Base-by-base conservation (phyloP, 53 echinoderm and acorn worm genomes). In the Hippasteria phrygiana region DNA sequence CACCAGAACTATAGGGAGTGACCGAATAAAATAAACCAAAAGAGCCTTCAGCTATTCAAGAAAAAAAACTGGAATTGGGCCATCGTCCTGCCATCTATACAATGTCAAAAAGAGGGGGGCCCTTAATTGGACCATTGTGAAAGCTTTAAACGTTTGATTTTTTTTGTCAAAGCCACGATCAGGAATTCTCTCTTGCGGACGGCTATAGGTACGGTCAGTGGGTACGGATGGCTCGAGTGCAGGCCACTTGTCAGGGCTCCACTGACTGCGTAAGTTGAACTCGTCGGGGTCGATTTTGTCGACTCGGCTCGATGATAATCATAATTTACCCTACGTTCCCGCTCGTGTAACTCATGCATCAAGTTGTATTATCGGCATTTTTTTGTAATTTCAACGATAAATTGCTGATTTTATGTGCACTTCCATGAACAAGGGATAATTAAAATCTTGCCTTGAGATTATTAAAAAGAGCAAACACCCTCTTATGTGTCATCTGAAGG, bases 111-210 rank as follows among this genome's bases (percentile, higher is more conserved):
- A 38, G 54, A 42, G 85, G 34, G 51, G 34, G 51, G 31, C 0
- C 40, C 35, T 33, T 85, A 85, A 85, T 85, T 85, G 85, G 22
- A 34, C 85, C 46, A 85, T 85, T 85, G 85, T 53, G 2, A 71
- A 18, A 14, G 85, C 66, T 36, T 36, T 48, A 31, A 50, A 51
- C 71, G 85, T 51, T 37, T 35, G 71, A 27, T 47, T 71, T 70
- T 47, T 32, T 48, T 69, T 47, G 51, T 70, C 31, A 70, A 38
- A 85, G 85, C 70, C 47, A 85, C 71, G 71, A 47, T 36, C 42
- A 65, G 14, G 85, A 85, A 65, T 64, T 81, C 46, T 22, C 85
- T 43, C 42, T 72, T 43, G 43, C 10, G 73, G 14, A 16, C 28
- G 83, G 31, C 65, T 41, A 18, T 27, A 73, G 83, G 33, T 43